Evolutionary conservation across 2,888 invertebrate genomes (phyloP), one percentile per base, ranked within the genome.

Genomic region (Hesperia comma): DNA sequence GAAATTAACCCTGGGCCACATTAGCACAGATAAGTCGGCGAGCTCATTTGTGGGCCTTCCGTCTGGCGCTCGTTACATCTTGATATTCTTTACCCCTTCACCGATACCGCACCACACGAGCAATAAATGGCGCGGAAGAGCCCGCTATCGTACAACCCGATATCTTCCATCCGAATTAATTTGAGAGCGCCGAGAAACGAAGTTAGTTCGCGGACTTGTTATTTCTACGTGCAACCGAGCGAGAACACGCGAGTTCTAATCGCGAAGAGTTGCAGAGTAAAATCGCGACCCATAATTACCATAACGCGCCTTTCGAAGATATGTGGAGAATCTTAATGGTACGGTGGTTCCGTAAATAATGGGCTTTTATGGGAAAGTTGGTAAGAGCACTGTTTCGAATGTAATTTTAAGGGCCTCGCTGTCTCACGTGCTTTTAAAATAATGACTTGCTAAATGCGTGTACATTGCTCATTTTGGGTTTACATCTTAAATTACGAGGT

Each of bases 101-200:
- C 89, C 89, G 90, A 88, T 88, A 87, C 88, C 83, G 81, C 82
- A 87, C 91, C 90, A 90, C 91, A 90, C 90, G 89, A 91, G 90
- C 92, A 90, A 92, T 92, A 92, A 92, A 92, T 92, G 92, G 92
- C 88, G 91, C 84, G 92, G 92, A 92, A 92, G 87, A 88, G 84
- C 81, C 80, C 87, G 90, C 90, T 91, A 92, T 92, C 91, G 83
- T 85, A 74, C 83, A 79, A 78, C 87, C 89, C 90, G 90, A 92
- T 92, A 92, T 92, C 92, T 92, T 92, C 92, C 92, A 92, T 92
- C 89, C 91, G 92, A 92, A 92, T 92, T 92, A 92, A 92, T 92
- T 92, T 92, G 84, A 83, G 81, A 87, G 85, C 87, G 87, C 83
- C 77, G 80, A 83, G 88, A 88, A 91, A 87, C 89, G 90, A 90